A percentile compares a stretch with the other conserved stretches of the same genome.
These are phyloP conservation scores for Drosophila pectinifera DNA, from an alignment of 1,140 invertebrate genomes.

Conservation along the genomic window DNA sequence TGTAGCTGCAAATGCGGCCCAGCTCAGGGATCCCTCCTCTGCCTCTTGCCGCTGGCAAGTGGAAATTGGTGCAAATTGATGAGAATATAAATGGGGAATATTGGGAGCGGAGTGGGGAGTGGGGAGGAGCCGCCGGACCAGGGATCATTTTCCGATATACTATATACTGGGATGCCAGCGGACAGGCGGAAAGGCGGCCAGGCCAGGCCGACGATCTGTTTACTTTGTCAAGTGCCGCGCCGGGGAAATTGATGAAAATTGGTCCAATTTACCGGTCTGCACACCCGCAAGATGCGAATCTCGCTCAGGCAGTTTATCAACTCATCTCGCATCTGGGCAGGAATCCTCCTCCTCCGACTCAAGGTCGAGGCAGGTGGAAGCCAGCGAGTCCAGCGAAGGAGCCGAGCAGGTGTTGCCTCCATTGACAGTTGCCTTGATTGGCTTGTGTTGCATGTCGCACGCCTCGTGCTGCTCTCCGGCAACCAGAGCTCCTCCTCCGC, in stretches of 20 bases:
- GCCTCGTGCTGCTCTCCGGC: slow-evolving; percentile 32
- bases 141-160: slow-evolving; percentile 11
- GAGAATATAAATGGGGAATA: slow-evolving; percentile 47
- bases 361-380: slow-evolving; percentile 51
- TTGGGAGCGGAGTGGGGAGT: slow-evolving; percentile 15
- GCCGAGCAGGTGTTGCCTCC: slow-evolving; percentile 64
- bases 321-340: slow-evolving; percentile 13
- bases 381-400: slow-evolving; percentile 20
- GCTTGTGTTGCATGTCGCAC: slow-evolving; percentile 72
- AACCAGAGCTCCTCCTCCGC: slow-evolving; percentile 21
- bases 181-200: slow-evolving; percentile 18
- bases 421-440: slow-evolving; percentile 77
- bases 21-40: slow-evolving; percentile 17
- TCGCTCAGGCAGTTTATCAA: slow-evolving; percentile 16
- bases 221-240: slow-evolving; percentile 42
- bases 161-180: background rate
- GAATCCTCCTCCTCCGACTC: slow-evolving; percentile 29
- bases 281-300: slow-evolving; percentile 47
- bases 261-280: slow-evolving; percentile 40
- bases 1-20: slow-evolving; percentile 65
- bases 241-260: slow-evolving; percentile 49
- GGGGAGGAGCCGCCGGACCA: too few species aligned
- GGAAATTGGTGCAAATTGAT: slow-evolving; percentile 53
- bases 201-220: slow-evolving; percentile 29
- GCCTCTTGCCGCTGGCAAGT: slow-evolving; percentile 9